Conservation (phyloP, 2,888 invertebrate species). For the Machimus atricapillus region DNA sequence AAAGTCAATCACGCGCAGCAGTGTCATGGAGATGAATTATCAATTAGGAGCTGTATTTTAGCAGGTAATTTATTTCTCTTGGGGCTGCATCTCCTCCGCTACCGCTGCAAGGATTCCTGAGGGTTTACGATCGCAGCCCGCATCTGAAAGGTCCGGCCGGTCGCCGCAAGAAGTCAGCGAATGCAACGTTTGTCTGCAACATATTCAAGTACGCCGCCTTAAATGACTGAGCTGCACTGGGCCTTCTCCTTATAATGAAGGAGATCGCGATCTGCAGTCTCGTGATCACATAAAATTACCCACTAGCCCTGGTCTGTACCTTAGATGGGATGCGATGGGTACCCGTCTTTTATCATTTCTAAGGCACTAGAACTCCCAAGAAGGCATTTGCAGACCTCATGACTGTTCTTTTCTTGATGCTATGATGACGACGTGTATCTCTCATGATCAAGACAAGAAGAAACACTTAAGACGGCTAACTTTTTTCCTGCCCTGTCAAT, state of each 20-base stretch:
- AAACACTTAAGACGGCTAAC: neutral
- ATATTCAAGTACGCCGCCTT: neutral
- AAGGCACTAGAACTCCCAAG: constrained; percentile 10
- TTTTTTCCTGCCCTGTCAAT: neutral
- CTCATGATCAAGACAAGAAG: neutral
- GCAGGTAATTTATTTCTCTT: constrained; percentile 9
- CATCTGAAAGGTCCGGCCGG: no score
- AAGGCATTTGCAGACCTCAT: neutral
- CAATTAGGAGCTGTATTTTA: neutral
- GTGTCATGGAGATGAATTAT: constrained; percentile 13
- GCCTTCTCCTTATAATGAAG: constrained; percentile 15
- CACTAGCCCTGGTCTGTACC: neutral
- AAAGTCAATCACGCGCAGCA: constrained; percentile 19
- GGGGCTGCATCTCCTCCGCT: neutral
- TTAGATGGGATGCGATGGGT: neutral
- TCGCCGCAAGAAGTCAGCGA: neutral
- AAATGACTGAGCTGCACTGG: neutral
- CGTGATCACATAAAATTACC: constrained; percentile 15
- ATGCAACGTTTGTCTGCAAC: neutral
- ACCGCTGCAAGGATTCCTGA: neutral
- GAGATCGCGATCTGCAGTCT: constrained; percentile 14
- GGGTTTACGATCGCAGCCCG: neutral
- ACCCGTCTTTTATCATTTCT: neutral
- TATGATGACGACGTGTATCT: neutral
- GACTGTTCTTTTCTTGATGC: neutral